Conservation (phyloP, 2,888 invertebrate species). For the Hyalella azteca region DNA sequence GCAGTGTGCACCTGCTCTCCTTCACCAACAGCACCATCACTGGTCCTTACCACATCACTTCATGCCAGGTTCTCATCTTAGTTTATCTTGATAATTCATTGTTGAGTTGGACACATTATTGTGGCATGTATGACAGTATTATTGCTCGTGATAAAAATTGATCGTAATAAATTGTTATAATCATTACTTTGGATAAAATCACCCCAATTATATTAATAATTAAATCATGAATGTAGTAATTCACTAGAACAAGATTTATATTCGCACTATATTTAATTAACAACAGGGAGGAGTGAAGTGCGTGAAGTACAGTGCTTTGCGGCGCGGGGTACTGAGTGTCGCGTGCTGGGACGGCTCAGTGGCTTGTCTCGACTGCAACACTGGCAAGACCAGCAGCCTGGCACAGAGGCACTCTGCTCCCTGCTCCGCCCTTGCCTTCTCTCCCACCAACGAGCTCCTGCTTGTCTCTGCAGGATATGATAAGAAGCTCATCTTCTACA, state of each 20-base stretch:
- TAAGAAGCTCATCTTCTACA: constrained; percentile 63
- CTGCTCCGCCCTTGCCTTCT: constrained; percentile 63
- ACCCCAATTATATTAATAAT: too few relatives aligned
- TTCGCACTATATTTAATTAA: too few relatives aligned
- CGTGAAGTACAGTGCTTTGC: constrained; percentile 45
- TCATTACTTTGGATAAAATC: too few relatives aligned
- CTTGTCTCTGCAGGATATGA: constrained; percentile 64
- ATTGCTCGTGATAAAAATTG: too few relatives aligned
- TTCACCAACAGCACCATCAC: constrained; percentile 37
- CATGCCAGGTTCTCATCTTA: too few relatives aligned
- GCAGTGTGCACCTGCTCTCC: constrained; percentile 29
- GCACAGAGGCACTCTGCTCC: constrained; percentile 62
- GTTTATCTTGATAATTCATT: too few relatives aligned
- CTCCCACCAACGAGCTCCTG: constrained; percentile 64
- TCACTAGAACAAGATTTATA: too few relatives aligned
- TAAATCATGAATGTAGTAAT: too few relatives aligned
- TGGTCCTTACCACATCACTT: background rate
- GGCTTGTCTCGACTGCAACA: constrained; percentile 45
- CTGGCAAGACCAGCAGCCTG: constrained; percentile 61
- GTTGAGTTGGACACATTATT: too few relatives aligned
- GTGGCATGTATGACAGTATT: too few relatives aligned
- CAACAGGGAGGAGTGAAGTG: constrained; percentile 40
- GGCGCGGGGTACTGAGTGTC: constrained; percentile 48
- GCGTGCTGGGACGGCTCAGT: constrained; percentile 45
- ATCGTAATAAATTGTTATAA: too few relatives aligned